A percentile compares a stretch with the other conserved stretches of the same genome.
Conservation (phyloP, 2,113 vertebrate species). For the Zapus hudsonius region DNA sequence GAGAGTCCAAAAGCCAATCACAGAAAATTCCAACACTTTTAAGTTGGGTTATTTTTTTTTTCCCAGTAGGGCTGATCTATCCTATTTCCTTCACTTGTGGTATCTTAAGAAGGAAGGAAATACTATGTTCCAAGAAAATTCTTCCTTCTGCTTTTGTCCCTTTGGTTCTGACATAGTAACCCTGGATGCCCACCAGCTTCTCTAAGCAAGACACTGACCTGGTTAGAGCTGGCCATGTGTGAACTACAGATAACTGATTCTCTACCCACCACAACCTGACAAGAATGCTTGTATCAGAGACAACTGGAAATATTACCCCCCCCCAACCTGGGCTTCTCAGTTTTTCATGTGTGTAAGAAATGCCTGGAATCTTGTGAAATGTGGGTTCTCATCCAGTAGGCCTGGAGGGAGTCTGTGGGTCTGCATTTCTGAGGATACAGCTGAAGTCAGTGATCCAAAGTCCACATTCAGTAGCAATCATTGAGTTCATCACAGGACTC, state of each 20-base stretch:
- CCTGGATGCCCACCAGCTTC: background rate
- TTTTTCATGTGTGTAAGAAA: background rate
- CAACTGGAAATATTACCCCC: background rate
- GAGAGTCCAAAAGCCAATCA: constrained; percentile 11
- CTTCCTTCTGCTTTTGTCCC: background rate
- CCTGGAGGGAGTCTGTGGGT: too few species aligned
- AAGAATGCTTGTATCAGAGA: background rate
- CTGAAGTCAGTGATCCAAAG: background rate
- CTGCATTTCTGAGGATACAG: background rate
- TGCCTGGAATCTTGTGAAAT: background rate
- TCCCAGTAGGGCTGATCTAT: background rate
- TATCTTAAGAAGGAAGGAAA: constrained; percentile 47
- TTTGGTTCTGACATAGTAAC: constrained; percentile 45
- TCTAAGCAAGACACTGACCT: background rate
- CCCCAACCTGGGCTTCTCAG: background rate
- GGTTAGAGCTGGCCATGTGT: background rate
- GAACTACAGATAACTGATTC: background rate
- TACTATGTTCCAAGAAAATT: constrained; percentile 33
- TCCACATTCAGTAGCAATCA: background rate
- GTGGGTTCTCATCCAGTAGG: background rate
- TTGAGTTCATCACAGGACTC: background rate
- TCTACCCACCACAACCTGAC: background rate
- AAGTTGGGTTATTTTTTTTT: background rate
- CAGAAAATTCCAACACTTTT: constrained; percentile 33
- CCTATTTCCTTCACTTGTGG: constrained; percentile 17